Percentiles rank a stretch among this genome's conserved stretches.
Conservation (phyloP, 2,113 vertebrate species). For the Corythornis madagascariensis region DNA sequence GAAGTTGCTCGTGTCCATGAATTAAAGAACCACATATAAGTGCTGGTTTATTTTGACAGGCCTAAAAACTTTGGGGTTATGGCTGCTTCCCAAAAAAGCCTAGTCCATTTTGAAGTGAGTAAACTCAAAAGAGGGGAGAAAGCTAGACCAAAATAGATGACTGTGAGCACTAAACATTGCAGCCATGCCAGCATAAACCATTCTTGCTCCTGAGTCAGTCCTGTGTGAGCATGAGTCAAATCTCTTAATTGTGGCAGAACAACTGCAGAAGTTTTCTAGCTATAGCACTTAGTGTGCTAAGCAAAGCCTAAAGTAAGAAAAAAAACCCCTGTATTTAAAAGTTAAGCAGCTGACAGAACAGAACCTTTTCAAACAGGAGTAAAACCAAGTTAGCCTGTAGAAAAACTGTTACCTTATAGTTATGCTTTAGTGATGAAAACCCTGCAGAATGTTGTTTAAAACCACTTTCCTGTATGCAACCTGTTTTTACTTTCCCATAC, state of each 20-base stretch:
- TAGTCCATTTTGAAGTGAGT: neutral
- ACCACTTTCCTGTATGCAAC: neutral
- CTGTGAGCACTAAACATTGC: neutral
- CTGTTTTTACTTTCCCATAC: neutral
- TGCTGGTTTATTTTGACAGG: neutral
- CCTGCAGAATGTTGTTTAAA: neutral
- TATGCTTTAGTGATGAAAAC: neutral
- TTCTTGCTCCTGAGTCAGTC: conserved; percentile 20
- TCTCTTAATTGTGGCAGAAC: neutral
- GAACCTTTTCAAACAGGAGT: neutral
- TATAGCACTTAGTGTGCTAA: neutral
- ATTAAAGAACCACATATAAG: neutral
- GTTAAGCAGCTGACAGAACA: neutral
- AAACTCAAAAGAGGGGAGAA: neutral
- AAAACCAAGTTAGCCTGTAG: neutral
- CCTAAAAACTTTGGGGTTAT: neutral
- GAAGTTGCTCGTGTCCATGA: neutral
- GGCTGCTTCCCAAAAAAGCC: neutral
- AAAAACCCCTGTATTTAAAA: neutral
- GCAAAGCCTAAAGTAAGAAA: neutral
- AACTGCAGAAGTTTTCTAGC: neutral
- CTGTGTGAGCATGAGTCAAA: conserved; percentile 43
- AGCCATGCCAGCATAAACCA: neutral
- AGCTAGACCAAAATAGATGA: conserved; percentile 4
- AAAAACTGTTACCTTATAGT: neutral